These are phyloP conservation scores for Nannobrachium achirus DNA, from an alignment of 2,113 vertebrate species.

Conservation along the genomic window DNA sequence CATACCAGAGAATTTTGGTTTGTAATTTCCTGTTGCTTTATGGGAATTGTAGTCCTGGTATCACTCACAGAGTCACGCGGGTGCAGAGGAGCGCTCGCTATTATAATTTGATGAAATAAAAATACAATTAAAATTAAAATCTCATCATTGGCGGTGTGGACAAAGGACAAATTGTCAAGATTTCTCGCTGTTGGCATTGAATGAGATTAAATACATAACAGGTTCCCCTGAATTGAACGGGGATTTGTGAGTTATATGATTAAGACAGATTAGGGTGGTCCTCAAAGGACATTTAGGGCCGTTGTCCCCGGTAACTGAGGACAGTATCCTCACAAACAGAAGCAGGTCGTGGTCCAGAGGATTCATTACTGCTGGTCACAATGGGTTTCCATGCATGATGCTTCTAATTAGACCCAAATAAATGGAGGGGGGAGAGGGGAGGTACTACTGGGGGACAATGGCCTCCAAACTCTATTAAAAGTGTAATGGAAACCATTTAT, in stretches of 20 bases:
- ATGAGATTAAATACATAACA: no score
- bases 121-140: no score
- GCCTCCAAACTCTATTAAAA: slow-evolving; percentile 72
- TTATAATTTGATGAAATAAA: no score
- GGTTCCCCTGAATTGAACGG: no score
- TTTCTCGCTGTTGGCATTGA: no score
- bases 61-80: no score
- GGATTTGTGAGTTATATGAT: slow-evolving; percentile 49
- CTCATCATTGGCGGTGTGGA: no score
- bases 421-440: slow-evolving; percentile 49
- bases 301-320: slow-evolving; percentile 29
- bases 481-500: slow-evolving; percentile 77
- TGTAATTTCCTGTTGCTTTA: no score
- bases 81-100: no score
- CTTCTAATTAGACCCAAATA: slow-evolving; percentile 70
- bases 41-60: no score
- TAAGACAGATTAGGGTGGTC: slow-evolving; percentile 67
- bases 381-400: slow-evolving; percentile 61
- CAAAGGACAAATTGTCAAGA: no score
- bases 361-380: slow-evolving; percentile 61
- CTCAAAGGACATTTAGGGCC: slow-evolving; percentile 16
- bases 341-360: slow-evolving; percentile 39
- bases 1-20: no score
- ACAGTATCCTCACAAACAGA: slow-evolving; percentile 37
- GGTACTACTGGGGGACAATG: slow-evolving; percentile 48